phyloP scores from a whole-genome alignment of 2,113 vertebrate genomes.

The Gavia stellata region DNA sequence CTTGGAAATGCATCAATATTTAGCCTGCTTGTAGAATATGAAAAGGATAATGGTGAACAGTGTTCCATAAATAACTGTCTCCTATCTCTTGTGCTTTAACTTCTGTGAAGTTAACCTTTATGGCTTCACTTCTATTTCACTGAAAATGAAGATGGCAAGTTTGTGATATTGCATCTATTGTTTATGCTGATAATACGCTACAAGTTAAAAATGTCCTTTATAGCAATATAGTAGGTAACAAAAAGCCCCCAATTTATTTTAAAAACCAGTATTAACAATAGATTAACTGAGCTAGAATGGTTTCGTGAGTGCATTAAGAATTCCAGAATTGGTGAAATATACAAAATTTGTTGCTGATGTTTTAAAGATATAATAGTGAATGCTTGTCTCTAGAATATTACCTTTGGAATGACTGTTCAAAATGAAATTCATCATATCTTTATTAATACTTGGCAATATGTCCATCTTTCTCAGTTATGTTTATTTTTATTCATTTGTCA shows the following conservation, averaged over 20 bases:
- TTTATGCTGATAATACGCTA: background rate
- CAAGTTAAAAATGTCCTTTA: background rate
- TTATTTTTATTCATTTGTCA: background rate
- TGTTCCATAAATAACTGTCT: conserved; percentile 55
- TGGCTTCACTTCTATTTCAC: conserved; percentile 27
- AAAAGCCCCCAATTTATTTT: background rate
- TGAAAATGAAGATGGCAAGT: conserved; percentile 30
- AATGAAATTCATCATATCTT: background rate
- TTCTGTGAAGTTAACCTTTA: conserved; percentile 49
- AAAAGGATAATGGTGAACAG: conserved; percentile 31
- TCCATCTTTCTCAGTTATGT: background rate
- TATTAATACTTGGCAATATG: background rate
- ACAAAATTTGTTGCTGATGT: background rate
- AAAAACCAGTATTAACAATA: background rate
- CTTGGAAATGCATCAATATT: conserved; percentile 43
- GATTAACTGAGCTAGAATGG: background rate
- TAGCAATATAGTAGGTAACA: background rate
- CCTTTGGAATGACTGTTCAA: background rate
- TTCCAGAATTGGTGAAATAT: background rate
- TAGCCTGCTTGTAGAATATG: conserved; percentile 33
- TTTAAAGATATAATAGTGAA: background rate
- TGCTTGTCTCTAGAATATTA: background rate
- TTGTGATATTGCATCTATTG: conserved; percentile 2
- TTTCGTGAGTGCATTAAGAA: background rate
- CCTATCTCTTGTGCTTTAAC: conserved; percentile 16